Conservation (phyloP, 2,113 vertebrate genomes). For the Charina bottae region DNA sequence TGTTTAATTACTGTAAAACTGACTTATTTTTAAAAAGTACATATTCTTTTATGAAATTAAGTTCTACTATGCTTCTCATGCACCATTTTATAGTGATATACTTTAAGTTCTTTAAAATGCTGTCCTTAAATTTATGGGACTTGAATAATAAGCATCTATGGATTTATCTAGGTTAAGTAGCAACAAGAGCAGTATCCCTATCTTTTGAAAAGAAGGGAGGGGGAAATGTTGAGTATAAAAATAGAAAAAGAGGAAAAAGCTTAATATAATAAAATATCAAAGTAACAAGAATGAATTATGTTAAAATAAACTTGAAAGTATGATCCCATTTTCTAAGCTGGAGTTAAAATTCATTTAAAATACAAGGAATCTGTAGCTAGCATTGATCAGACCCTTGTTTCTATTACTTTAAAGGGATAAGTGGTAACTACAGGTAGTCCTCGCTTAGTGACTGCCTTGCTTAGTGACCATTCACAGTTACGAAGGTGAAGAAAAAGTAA, state of each 20-base stretch:
- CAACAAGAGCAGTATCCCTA: not conserved
- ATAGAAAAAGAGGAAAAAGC: not conserved
- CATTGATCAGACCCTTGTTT: not conserved
- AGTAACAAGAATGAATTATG: not conserved
- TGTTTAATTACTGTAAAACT: not conserved
- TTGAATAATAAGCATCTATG: not conserved
- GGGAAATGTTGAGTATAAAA: not conserved
- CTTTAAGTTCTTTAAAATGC: not conserved
- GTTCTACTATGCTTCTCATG: not conserved
- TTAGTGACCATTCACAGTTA: not conserved
- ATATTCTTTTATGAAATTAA: not conserved
- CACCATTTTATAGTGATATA: not conserved
- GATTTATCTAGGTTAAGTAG: not conserved
- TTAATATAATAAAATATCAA: conserved; percentile 2
- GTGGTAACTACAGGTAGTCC: not conserved
- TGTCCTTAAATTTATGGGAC: not conserved
- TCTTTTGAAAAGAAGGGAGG: not conserved
- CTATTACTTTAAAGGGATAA: not conserved
- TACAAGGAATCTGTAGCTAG: not conserved
- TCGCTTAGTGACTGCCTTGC: not conserved
- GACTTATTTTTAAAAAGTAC: not conserved
- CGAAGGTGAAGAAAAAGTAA: not conserved
- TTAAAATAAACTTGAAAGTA: not conserved
- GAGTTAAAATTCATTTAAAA: not conserved
- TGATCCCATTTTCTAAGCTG: not conserved